These are phyloP conservation scores for Isoperla grammatica DNA, from an alignment of 2,888 invertebrate species.

Conservation along the genomic window DNA sequence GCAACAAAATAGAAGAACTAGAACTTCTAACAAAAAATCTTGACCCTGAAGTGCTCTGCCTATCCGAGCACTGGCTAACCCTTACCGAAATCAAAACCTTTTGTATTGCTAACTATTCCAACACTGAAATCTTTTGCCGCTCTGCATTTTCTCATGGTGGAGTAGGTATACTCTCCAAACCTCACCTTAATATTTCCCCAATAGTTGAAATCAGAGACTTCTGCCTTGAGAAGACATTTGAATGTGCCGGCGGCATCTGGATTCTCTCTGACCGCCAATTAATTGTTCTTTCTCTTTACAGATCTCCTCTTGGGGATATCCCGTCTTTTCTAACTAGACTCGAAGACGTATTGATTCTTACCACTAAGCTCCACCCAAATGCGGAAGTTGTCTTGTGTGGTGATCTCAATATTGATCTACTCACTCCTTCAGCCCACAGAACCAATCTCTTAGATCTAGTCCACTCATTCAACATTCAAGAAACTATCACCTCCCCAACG, in stretches of 20 bases:
- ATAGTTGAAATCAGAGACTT: background rate
- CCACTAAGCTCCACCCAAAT: no score
- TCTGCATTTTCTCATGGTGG: background rate
- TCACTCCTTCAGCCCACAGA: no score
- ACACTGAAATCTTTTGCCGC: background rate
- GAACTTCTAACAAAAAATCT: background rate
- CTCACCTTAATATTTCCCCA: background rate
- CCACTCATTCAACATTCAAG: slow-evolving; percentile 4
- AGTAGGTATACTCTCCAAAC: background rate
- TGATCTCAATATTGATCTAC: no score
- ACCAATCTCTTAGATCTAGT: background rate
- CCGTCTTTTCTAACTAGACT: background rate
- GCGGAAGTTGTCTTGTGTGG: no score
- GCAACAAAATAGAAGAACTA: slow-evolving; percentile 6
- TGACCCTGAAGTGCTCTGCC: slow-evolving; percentile 5
- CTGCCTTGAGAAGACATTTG: background rate
- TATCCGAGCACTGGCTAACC: slow-evolving; percentile 7
- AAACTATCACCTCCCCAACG: no score
- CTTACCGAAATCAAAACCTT: background rate
- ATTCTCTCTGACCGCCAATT: background rate
- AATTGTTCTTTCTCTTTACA: no score
- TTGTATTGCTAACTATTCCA: background rate
- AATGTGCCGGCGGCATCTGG: background rate
- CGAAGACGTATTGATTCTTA: no score
- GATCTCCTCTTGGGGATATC: no score